Conservation (phyloP, 2,888 invertebrate genomes). For the Griposia aprilina region DNA sequence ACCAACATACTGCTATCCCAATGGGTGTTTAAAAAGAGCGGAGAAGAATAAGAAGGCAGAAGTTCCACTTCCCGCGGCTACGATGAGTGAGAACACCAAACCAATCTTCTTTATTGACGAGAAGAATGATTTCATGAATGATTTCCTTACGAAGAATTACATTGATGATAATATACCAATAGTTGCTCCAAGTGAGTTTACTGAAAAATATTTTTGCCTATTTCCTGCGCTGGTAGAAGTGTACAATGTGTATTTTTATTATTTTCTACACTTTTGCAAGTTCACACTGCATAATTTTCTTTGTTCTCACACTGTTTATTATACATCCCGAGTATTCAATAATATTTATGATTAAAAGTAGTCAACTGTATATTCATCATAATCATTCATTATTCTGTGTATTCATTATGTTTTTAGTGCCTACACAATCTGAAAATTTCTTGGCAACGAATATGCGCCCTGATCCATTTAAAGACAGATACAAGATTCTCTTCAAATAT, state of each 20-base stretch:
- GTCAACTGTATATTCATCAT: neutral
- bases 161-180: slow-evolving; percentile 60
- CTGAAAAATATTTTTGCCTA: neutral
- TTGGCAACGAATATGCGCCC: slow-evolving; percentile 64
- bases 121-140: slow-evolving; percentile 71
- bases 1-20: slow-evolving; percentile 85
- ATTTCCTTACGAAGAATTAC: slow-evolving; percentile 70
- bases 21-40: slow-evolving; percentile 78
- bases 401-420: slow-evolving; percentile 33
- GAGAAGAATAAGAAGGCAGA: slow-evolving; percentile 65
- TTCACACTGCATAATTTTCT: too few species aligned
- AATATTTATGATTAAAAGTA: neutral
- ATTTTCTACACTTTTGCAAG: neutral
- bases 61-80: slow-evolving; percentile 51
- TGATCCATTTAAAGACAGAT: slow-evolving; percentile 80
- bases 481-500: slow-evolving; percentile 77
- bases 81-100: slow-evolving; percentile 66
- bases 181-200: slow-evolving; percentile 49
- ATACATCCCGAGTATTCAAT: neutral
- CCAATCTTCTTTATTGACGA: slow-evolving; percentile 76
- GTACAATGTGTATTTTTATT: too few species aligned
- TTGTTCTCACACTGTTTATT: neutral
- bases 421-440: slow-evolving; percentile 49
- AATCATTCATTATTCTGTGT: neutral
- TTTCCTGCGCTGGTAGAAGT: neutral